Evolutionary conservation across 2,797 vertebrate species (phyloP).

Genomic region (Coregonus sp.): DNA sequence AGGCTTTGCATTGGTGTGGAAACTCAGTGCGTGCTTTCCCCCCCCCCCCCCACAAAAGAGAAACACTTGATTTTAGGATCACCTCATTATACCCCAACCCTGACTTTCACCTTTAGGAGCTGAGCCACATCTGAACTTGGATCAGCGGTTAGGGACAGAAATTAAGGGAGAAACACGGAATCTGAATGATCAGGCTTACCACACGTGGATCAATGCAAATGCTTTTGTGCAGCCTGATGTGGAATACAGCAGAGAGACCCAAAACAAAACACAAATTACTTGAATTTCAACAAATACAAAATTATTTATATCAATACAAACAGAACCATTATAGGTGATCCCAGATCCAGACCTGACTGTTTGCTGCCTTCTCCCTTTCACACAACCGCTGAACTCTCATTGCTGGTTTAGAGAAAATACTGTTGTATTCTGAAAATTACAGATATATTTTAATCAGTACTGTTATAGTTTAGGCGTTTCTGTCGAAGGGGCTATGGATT

Average conservation of each 20-base stretch:
- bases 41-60: neutral
- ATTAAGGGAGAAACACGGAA: neutral
- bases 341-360: constrained; percentile 9
- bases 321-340: neutral
- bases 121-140: neutral
- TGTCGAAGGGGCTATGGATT: neutral
- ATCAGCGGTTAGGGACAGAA: neutral
- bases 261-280: neutral
- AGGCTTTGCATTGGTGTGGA: neutral
- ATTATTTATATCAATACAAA: neutral
- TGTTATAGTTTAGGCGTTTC: neutral
- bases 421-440: constrained; percentile 30
- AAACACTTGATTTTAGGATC: neutral
- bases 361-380: constrained; percentile 6
- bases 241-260: neutral
- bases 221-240: neutral
- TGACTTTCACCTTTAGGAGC: neutral
- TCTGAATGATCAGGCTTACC: neutral
- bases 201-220: neutral
- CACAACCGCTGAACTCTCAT: constrained; percentile 12
- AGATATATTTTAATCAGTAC: neutral
- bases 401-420: constrained; percentile 35
- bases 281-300: neutral
- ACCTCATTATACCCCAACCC: neutral
- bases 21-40: too few relatives aligned